Evolutionary conservation across 2,113 vertebrate genomes (phyloP), one percentile per base, ranked within the genome.

Genomic region (Ploceus nigricollis): DNA sequence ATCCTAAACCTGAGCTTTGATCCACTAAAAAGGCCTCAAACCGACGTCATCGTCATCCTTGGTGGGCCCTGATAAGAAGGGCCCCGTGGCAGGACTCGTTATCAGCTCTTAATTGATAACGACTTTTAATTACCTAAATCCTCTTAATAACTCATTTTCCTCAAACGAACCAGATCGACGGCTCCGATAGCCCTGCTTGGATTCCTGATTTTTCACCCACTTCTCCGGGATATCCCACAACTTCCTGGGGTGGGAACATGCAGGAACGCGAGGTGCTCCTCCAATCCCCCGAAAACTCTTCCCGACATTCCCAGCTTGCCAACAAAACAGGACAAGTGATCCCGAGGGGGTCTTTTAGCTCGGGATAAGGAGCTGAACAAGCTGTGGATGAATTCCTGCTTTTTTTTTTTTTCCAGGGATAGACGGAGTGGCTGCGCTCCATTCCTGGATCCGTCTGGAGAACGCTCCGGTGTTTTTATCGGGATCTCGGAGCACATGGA

Each of bases 21-120:
- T 54, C 48, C 58, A 8, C 18, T 2, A 15, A 56, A 73, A 56
- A 39, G 5, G 5, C 15, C 28, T 48, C 28, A 39, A n/a, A 15
- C 7, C 2, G 2, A 15, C 4, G 1, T 15, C n/a, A 1, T 5
- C 10, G 0, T 7, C 72, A 0, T 18, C 90, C 45, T 37, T 56
- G 75, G 86, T 40, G 86, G 85, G 61, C 53, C 17, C 19, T 31
- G 95, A 89, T 64, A 88, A 77, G 61, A 53, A 54, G 28, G 7
- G 56, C 79, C 89, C 82, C 0, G 4, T 44, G 89, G 93, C 85
- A 82, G 71, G 33, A 22, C 58, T 23, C 0, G 22, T 83, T 94
- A 96, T 92, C 72, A 86, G 50, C 71, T 39, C 39, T 44, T 64
- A 54, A 68, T 1, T 10, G 75, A 60, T 76, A 94, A 76, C 23